Conservation (phyloP, 64 coral and sea anemone species). For the Hydrozoanthus tunicans region DNA sequence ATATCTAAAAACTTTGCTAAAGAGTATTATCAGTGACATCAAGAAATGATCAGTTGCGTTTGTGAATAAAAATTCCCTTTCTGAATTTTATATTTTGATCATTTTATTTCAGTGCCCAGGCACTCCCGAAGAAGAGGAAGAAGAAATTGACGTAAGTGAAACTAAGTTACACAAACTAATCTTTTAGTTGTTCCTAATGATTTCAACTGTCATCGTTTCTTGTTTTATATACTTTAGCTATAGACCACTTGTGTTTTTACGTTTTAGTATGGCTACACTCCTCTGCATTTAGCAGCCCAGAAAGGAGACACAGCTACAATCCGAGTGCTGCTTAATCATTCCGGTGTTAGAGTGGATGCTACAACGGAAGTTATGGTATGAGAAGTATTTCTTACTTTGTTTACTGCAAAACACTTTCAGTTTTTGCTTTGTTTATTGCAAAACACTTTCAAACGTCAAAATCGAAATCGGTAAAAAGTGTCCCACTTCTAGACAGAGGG, state of each 20-base stretch:
- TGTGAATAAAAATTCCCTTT: too few species aligned
- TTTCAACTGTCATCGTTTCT: background rate
- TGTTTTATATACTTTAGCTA: background rate
- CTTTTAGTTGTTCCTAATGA: background rate
- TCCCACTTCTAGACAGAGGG: too few species aligned
- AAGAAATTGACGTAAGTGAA: constrained; percentile 12
- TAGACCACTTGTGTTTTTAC: background rate
- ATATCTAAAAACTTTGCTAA: too few species aligned
- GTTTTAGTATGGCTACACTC: constrained; percentile 48
- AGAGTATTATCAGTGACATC: too few species aligned
- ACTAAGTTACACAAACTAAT: background rate
- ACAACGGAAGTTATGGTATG: constrained; percentile 30
- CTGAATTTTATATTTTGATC: too few species aligned
- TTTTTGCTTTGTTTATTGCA: background rate
- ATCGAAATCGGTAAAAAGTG: too few species aligned
- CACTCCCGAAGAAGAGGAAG: background rate
- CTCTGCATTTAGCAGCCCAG: constrained; percentile 35
- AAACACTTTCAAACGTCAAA: background rate
- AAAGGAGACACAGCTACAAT: constrained; percentile 56
- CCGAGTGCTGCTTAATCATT: constrained; percentile 24
- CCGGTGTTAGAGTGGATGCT: constrained; percentile 29
- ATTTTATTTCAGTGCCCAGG: constrained; percentile 13
- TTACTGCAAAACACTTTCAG: background rate
- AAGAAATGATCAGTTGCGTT: too few species aligned
- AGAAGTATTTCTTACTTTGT: background rate